Evolutionary conservation across 53 echinoderm and acorn worm species (phyloP).

Genomic region (Luidia sarsii): DNA sequence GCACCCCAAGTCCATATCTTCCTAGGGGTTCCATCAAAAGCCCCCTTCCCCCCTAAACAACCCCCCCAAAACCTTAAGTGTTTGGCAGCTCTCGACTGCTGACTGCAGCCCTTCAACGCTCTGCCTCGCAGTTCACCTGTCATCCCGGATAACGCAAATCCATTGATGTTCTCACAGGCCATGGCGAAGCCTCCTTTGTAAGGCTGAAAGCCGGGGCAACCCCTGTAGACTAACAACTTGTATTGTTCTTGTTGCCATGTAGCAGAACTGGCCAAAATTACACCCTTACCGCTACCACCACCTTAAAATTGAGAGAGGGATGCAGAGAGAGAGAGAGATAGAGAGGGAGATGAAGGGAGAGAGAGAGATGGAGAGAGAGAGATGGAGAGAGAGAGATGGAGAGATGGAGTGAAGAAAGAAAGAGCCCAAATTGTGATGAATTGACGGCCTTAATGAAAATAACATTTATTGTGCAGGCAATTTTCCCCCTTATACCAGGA

Average conservation of each 20-base stretch:
- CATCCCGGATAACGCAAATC: conserved; percentile 31
- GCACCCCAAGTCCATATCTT: too few species aligned
- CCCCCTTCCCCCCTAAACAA: too few species aligned
- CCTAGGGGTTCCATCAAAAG: too few species aligned
- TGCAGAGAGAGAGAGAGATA: too few species aligned
- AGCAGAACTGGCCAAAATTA: conserved; percentile 39
- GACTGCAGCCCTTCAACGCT: background rate
- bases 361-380: too few species aligned
- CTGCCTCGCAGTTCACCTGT: conserved; percentile 41
- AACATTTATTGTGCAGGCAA: conserved; percentile 52
- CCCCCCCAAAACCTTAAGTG: too few species aligned
- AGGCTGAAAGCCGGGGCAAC: conserved; percentile 26
- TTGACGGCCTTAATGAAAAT: conserved; percentile 35
- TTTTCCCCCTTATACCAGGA: conserved; percentile 5
- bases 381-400: too few species aligned
- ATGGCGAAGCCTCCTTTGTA: conserved; percentile 7
- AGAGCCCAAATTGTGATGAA: conserved; percentile 47
- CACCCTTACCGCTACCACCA: background rate
- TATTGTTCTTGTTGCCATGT: conserved; percentile 54
- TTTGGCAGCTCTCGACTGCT: too few species aligned
- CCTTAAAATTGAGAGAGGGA: conserved; percentile 22
- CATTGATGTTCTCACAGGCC: conserved; percentile 49
- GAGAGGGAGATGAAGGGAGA: too few species aligned
- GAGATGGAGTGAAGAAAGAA: too few species aligned
- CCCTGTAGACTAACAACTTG: conserved; percentile 40